A percentile compares a stretch with the other conserved stretches of the same genome.
phyloP scores from a whole-genome alignment of 2,113 vertebrate genomes.

The Parus major region DNA sequence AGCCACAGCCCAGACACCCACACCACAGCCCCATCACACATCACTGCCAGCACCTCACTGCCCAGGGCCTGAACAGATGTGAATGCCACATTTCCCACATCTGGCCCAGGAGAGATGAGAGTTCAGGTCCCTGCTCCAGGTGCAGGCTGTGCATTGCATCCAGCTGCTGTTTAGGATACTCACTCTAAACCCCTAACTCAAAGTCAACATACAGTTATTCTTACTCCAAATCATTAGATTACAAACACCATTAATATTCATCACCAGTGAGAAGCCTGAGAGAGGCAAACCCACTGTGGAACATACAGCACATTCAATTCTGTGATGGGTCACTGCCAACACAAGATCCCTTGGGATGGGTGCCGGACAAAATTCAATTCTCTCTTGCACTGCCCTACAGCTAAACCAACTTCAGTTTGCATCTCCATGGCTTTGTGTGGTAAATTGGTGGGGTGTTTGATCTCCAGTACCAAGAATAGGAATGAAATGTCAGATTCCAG shows the following conservation, averaged over 20 bases:
- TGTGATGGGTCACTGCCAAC: not conserved
- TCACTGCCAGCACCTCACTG: rapidly evolving
- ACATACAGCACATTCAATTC: not conserved
- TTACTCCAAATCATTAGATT: not conserved
- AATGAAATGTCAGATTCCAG: not conserved
- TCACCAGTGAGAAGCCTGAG: not conserved
- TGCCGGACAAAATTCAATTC: not conserved
- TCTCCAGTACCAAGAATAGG: not conserved
- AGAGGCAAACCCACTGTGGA: not conserved
- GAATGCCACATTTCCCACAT: not conserved
- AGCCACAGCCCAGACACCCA: not conserved
- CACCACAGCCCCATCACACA: rapidly evolving
- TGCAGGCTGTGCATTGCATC: not conserved
- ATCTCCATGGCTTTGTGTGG: not conserved
- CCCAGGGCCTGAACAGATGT: not conserved
- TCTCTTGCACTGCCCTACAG: not conserved
- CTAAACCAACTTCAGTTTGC: not conserved
- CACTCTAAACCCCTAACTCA: not conserved
- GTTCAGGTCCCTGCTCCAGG: not conserved
- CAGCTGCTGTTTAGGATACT: not conserved
- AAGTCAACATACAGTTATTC: not conserved
- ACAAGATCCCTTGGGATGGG: not conserved
- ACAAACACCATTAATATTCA: not conserved
- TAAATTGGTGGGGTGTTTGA: not conserved
- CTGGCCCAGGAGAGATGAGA: not conserved